A percentile compares a stretch with the other conserved stretches of the same genome.
phyloP scores from a whole-genome alignment of 2,888 invertebrate genomes.

The Clusia tigrina region DNA sequence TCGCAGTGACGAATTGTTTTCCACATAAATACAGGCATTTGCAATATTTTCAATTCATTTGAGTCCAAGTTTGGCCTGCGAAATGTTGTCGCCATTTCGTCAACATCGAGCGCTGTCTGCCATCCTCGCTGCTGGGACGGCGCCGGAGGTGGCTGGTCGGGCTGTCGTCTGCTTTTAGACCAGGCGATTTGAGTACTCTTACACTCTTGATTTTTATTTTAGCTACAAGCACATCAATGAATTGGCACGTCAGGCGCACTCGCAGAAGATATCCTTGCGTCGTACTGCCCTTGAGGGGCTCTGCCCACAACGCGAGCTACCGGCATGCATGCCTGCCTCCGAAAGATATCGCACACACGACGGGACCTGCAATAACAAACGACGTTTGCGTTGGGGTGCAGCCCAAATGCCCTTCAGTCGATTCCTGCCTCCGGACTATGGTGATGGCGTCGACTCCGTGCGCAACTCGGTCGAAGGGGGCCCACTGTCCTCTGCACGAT shows the following conservation, averaged over 20 bases:
- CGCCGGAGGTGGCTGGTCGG: not conserved
- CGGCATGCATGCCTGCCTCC: constrained; percentile 75
- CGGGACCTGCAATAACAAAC: constrained; percentile 88
- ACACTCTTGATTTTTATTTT: constrained; percentile 30
- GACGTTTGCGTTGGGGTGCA: constrained; percentile 80
- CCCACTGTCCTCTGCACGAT: constrained; percentile 77
- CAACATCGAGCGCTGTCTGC: not conserved
- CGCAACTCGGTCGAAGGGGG: constrained; percentile 69
- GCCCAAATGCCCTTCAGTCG: constrained; percentile 84
- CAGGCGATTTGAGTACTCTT: not conserved
- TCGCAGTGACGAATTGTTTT: constrained; percentile 44
- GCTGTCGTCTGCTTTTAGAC: not conserved
- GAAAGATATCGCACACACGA: constrained; percentile 83
- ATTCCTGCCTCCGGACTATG: constrained; percentile 81
- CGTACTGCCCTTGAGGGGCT: constrained; percentile 62
- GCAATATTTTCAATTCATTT: constrained; percentile 48
- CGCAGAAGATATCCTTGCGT: constrained; percentile 59
- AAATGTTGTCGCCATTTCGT: constrained; percentile 36
- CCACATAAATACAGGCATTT: constrained; percentile 56
- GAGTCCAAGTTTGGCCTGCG: constrained; percentile 43
- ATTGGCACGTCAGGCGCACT: constrained; percentile 60
- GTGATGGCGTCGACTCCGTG: constrained; percentile 72
- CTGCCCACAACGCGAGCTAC: constrained; percentile 74
- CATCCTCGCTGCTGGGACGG: not conserved
- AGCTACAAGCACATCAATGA: constrained; percentile 60